phyloP scores from a whole-genome alignment of 2,888 invertebrate species.

The Drosophila mayaguana region DNA sequence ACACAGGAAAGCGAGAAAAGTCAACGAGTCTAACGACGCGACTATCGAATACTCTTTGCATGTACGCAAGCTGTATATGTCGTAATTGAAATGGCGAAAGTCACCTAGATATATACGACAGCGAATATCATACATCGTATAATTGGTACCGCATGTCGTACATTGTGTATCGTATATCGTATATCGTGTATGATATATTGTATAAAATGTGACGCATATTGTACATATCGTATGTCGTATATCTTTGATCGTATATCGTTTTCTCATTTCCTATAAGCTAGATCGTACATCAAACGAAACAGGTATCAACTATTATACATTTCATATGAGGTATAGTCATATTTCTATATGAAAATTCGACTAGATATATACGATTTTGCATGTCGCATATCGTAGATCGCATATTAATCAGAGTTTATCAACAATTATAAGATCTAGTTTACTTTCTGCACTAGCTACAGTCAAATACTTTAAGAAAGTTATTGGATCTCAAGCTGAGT shows the following conservation, averaged over 20 bases:
- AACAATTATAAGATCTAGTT: too few relatives aligned
- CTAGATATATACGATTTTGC: too few relatives aligned
- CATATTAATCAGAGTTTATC: too few relatives aligned
- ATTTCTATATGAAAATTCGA: too few relatives aligned
- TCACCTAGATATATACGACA: background rate
- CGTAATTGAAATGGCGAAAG: background rate
- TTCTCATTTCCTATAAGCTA: background rate
- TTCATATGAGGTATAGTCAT: background rate
- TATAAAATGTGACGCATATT: background rate
- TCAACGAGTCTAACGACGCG: background rate
- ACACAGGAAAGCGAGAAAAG: conserved; percentile 24
- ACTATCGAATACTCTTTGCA: conserved; percentile 21
- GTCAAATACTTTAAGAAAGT: conserved; percentile 2
- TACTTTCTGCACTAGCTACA: too few relatives aligned
- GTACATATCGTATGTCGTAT: background rate
- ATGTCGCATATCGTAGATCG: too few relatives aligned
- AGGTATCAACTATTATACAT: background rate
- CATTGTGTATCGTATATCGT: background rate
- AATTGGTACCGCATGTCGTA: too few relatives aligned
- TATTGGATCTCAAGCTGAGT: background rate
- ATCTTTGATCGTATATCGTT: background rate
- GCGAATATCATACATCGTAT: background rate
- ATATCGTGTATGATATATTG: too few relatives aligned
- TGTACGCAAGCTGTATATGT: background rate
- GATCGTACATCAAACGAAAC: background rate